Conservation (phyloP, 2,113 vertebrate species). For the human region GRCh38 chr6:74388001-74388500, state of each 20-base stretch:
- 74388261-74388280: neutral
- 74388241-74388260: neutral
- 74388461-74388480: neutral
- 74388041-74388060: neutral
- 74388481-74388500: neutral
- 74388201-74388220: neutral
- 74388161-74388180: neutral
- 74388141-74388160: neutral
- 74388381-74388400: neutral
- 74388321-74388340: neutral
- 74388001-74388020: neutral
- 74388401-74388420: neutral
- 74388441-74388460: neutral
- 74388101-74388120: neutral
- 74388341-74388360: neutral
- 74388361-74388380: neutral
- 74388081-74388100: neutral
- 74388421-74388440: neutral
- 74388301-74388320: neutral
- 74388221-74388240: neutral
- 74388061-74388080: neutral
- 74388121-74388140: neutral
- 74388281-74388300: neutral
- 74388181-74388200: neutral
- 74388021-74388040: neutral